These are phyloP conservation scores for Polymixis lichenea DNA, from an alignment of 2,888 invertebrate species.

Conservation along the genomic window DNA sequence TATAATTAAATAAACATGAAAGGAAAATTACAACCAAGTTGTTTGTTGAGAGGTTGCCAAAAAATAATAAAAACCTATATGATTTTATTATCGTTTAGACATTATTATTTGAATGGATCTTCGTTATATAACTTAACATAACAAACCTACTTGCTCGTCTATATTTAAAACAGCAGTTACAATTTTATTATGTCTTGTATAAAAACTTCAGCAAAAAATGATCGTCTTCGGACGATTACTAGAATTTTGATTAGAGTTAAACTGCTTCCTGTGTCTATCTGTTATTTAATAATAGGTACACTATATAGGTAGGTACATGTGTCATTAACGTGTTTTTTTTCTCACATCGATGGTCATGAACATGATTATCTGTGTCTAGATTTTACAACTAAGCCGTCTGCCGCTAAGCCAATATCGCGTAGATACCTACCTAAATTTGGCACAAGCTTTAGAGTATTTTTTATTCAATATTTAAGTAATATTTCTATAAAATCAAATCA, in stretches of 20 bases:
- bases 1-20: background rate
- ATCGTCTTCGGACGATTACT: constrained; percentile 9
- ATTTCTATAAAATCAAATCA: too few species aligned
- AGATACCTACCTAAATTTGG: background rate
- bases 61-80: constrained; percentile 22
- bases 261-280: constrained; percentile 23
- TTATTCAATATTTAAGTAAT: too few species aligned
- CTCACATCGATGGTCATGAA: background rate
- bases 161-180: constrained; percentile 28
- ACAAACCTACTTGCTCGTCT: constrained; percentile 14
- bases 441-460: background rate
- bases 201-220: constrained; percentile 38
- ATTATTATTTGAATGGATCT: constrained; percentile 38
- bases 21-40: constrained; percentile 30
- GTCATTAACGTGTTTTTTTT: background rate
- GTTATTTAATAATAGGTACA: constrained; percentile 29
- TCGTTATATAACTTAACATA: background rate
- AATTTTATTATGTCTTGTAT: constrained; percentile 27
- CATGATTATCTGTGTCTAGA: background rate
- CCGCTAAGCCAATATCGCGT: background rate
- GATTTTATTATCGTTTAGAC: background rate
- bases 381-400: too few species aligned
- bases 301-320: background rate
- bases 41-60: background rate
- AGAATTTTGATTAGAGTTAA: constrained; percentile 32